Percentiles rank a stretch among this genome's conserved stretches.
These are phyloP conservation scores for Phrynocephalus guinanensis DNA, from an alignment of 2,797 vertebrate genomes.

Conservation along the genomic window DNA sequence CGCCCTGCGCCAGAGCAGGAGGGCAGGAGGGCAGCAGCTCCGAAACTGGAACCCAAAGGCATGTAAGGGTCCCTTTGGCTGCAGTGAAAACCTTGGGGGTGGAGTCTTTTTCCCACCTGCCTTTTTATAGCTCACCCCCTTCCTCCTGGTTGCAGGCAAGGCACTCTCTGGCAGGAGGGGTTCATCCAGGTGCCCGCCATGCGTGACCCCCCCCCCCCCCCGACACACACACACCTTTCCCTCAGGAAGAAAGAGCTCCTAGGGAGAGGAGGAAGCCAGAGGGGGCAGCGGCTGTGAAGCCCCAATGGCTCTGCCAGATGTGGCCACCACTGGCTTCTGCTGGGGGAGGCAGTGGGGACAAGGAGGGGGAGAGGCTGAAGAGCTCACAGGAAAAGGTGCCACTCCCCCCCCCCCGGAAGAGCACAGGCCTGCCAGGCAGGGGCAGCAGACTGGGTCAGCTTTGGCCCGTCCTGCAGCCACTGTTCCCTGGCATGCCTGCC, in stretches of 20 bases:
- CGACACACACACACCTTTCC: too few relatives aligned
- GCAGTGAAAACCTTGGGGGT: background rate
- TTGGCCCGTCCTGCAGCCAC: background rate
- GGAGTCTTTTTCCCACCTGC: constrained; percentile 42
- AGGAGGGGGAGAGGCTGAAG: too few relatives aligned
- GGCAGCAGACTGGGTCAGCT: background rate
- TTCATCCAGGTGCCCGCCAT: constrained; percentile 1
- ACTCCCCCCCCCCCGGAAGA: too few relatives aligned
- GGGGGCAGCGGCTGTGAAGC: background rate
- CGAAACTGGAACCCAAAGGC: background rate
- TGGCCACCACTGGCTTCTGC: background rate
- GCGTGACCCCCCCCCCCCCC: too few relatives aligned
- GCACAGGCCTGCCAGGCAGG: too few relatives aligned
- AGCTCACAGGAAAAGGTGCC: too few relatives aligned
- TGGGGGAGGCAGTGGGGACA: too few relatives aligned
- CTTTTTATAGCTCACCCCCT: constrained; percentile 20
- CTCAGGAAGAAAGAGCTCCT: too few relatives aligned
- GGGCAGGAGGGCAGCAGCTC: background rate
- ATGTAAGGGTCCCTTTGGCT: constrained; percentile 21
- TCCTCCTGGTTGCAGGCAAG: background rate
- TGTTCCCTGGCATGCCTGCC: too few relatives aligned
- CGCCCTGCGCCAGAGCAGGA: background rate
- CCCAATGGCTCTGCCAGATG: background rate
- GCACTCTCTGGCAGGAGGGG: constrained; percentile 18
- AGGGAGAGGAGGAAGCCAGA: background rate